Conservation (phyloP, 2,113 vertebrate species). For the Eurypyga helias region DNA sequence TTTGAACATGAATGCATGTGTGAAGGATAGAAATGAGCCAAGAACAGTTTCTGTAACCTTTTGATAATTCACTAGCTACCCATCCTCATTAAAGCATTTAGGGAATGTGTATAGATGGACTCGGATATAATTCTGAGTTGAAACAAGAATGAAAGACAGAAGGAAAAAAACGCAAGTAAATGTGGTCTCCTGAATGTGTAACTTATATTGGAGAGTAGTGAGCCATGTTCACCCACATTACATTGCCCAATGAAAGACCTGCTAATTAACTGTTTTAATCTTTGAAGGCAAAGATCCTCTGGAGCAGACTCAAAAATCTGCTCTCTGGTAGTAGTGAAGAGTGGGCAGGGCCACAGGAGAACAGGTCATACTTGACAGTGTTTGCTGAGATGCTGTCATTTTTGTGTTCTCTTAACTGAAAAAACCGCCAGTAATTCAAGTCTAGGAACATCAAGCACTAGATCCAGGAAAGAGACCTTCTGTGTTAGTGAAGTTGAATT, state of each 20-base stretch:
- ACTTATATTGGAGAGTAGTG: not conserved
- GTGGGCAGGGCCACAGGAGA: rapidly evolving
- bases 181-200: not conserved
- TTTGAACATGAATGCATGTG: not conserved
- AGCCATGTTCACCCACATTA: not conserved
- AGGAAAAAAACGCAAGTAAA: not conserved
- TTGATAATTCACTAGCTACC: not conserved
- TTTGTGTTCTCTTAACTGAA: not conserved
- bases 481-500: not conserved
- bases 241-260: not conserved
- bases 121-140: not conserved
- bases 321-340: not conserved
- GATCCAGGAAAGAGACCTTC: not conserved
- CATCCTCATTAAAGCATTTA: not conserved
- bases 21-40: not conserved
- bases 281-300: not conserved
- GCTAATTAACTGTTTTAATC: not conserved
- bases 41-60: not conserved
- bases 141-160: not conserved
- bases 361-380: rapidly evolving
- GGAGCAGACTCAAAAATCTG: not conserved
- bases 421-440: not conserved
- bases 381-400: not conserved
- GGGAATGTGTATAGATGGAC: not conserved
- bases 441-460: not conserved